Percentiles rank a stretch among this genome's conserved stretches.
Evolutionary conservation across 1,140 invertebrate genomes (phyloP).

Genomic region (Lucilia cuprina): DNA sequence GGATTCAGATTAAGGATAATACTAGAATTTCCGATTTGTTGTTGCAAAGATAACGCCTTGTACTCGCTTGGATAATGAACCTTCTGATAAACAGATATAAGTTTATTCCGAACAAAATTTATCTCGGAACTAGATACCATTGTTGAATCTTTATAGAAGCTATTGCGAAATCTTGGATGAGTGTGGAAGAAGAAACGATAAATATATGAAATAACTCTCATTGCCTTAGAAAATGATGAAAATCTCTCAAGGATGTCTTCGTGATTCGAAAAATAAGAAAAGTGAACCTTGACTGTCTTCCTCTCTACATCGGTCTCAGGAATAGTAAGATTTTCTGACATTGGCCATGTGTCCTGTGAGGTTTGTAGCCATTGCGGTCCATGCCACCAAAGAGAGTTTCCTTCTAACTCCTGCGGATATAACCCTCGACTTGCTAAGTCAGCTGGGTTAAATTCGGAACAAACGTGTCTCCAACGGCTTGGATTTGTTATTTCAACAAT

Average conservation of each 20-base stretch:
- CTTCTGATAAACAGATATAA: not conserved
- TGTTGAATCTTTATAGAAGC: not conserved
- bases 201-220: not conserved
- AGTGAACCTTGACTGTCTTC: not conserved
- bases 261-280: not conserved
- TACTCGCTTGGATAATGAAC: not conserved
- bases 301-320: not conserved
- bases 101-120: not conserved
- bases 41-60: not conserved
- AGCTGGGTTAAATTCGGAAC: too few relatives aligned
- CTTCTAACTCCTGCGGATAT: too few relatives aligned
- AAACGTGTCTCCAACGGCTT: too few relatives aligned
- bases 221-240: not conserved
- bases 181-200: not conserved
- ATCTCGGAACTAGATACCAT: not conserved
- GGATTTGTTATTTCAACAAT: too few relatives aligned
- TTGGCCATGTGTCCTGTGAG: too few relatives aligned
- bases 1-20: not conserved
- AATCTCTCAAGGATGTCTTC: not conserved
- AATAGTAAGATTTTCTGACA: too few relatives aligned
- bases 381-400: too few relatives aligned
- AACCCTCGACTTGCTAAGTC: too few relatives aligned
- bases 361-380: too few relatives aligned
- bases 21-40: not conserved
- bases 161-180: not conserved